Evolutionary conservation across 2,113 vertebrate species (phyloP).

Genomic region (Todiramphus chloris): DNA sequence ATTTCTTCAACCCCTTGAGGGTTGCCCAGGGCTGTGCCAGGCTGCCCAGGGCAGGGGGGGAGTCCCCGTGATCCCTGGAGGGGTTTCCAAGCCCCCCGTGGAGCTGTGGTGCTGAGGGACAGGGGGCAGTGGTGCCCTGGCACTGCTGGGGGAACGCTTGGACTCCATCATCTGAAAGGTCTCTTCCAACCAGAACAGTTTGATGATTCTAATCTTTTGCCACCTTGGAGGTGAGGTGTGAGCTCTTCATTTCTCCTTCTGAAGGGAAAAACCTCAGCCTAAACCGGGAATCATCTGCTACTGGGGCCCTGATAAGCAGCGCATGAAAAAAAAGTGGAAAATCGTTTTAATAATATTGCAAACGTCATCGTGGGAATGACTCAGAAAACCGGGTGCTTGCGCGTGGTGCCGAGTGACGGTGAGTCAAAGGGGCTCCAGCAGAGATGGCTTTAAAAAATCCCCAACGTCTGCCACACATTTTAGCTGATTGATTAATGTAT

Average conservation of each 20-base stretch:
- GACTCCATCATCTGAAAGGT: not conserved
- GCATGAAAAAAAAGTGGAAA: not conserved
- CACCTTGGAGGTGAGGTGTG: accelerated
- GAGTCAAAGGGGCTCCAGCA: not conserved
- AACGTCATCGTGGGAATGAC: not conserved
- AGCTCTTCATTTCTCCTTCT: not conserved
- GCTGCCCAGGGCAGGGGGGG: not conserved
- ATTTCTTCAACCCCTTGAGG: not conserved
- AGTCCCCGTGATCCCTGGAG: not conserved
- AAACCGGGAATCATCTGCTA: accelerated
- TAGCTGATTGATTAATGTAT: not conserved
- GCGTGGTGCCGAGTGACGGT: accelerated
- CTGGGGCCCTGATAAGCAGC: not conserved
- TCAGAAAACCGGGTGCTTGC: accelerated
- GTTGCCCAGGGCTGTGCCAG: not conserved
- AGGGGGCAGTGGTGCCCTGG: not conserved
- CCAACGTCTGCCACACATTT: accelerated
- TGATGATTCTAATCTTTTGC: no score
- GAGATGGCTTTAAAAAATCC: not conserved
- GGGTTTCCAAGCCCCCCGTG: not conserved
- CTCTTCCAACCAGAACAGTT: not conserved
- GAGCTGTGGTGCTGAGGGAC: not conserved
- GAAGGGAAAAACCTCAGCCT: not conserved
- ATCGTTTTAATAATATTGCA: accelerated
- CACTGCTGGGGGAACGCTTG: not conserved